Evolutionary conservation across 2,797 vertebrate species (phyloP).

Genomic region (Tamandua tetradactyla): DNA sequence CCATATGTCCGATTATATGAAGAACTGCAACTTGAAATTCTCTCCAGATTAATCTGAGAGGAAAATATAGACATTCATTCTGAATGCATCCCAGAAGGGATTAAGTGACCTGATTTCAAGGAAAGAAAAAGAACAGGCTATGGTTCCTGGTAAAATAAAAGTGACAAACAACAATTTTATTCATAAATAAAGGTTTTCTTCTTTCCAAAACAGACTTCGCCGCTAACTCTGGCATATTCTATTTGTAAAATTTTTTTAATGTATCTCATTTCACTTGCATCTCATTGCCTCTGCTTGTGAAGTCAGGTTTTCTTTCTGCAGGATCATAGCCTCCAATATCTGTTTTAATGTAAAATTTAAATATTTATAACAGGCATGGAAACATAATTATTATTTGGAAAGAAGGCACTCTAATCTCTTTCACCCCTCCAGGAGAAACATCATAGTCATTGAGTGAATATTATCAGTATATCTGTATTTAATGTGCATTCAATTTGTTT

Average conservation of each 20-base stretch:
- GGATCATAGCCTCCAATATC: conserved; percentile 24
- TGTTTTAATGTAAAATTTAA: conserved; percentile 65
- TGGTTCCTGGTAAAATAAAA: conserved; percentile 71
- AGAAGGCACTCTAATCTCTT: not conserved
- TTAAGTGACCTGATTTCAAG: conserved; percentile 78
- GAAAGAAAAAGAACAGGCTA: conserved; percentile 59
- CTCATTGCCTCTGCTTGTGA: not conserved
- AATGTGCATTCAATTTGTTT: conserved; percentile 43
- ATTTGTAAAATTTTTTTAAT: conserved; percentile 69
- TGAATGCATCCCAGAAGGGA: conserved; percentile 75
- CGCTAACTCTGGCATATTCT: conserved; percentile 66
- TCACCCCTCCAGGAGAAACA: not conserved
- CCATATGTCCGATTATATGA: conserved; percentile 72
- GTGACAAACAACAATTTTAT: conserved; percentile 76
- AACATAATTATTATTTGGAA: conserved; percentile 8
- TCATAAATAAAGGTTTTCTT: conserved; percentile 67
- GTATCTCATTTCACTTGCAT: conserved; percentile 42
- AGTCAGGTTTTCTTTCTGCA: not conserved
- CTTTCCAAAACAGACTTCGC: conserved; percentile 60
- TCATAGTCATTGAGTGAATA: not conserved
- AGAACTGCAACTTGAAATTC: conserved; percentile 65
- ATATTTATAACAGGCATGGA: conserved; percentile 33
- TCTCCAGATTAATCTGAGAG: conserved; percentile 70
- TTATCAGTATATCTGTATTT: conserved; percentile 49
- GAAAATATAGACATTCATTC: conserved; percentile 70